These are phyloP conservation scores for Leptoteleia sp. DNA, from an alignment of 1,140 invertebrate genomes.

Conservation along the genomic window DNA sequence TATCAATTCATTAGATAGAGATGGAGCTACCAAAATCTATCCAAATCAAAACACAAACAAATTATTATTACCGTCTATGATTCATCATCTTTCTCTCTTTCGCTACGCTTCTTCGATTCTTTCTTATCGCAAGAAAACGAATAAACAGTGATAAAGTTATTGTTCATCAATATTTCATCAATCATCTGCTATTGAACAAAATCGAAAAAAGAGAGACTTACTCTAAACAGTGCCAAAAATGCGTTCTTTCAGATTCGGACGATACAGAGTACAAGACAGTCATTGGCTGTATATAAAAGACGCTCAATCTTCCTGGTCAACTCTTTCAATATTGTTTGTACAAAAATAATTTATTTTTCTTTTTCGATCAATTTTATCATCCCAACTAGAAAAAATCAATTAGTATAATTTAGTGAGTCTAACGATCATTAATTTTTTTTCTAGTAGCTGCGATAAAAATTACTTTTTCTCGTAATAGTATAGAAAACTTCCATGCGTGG, in stretches of 20 bases:
- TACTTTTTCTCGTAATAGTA: too few relatives aligned
- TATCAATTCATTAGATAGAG: constrained; percentile 43
- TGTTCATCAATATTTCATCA: constrained; percentile 42
- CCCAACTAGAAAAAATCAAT: too few relatives aligned
- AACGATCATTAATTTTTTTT: too few relatives aligned
- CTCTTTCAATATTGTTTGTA: constrained; percentile 46
- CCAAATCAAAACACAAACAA: constrained; percentile 23
- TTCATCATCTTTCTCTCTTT: constrained; percentile 30
- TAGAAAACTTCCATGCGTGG: too few relatives aligned
- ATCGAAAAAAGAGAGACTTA: neutral
- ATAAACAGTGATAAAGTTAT: constrained; percentile 9
- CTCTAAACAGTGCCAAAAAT: constrained; percentile 65
- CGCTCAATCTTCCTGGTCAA: constrained; percentile 50
- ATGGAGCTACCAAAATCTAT: constrained; percentile 19
- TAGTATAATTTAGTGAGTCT: too few relatives aligned
- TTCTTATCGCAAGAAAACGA: constrained; percentile 11
- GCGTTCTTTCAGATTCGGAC: constrained; percentile 65
- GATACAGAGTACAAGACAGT: constrained; percentile 68
- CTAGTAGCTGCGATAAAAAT: too few relatives aligned
- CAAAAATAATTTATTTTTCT: constrained; percentile 30
- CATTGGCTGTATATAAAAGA: constrained; percentile 67
- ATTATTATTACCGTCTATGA: constrained; percentile 3
- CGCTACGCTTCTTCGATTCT: constrained; percentile 48
- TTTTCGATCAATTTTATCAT: constrained; percentile 27
- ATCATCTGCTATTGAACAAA: constrained; percentile 29